Base-by-base conservation (phyloP, 92 coral and sea anemone genomes). In the Zoanthus sansibaricus region DNA sequence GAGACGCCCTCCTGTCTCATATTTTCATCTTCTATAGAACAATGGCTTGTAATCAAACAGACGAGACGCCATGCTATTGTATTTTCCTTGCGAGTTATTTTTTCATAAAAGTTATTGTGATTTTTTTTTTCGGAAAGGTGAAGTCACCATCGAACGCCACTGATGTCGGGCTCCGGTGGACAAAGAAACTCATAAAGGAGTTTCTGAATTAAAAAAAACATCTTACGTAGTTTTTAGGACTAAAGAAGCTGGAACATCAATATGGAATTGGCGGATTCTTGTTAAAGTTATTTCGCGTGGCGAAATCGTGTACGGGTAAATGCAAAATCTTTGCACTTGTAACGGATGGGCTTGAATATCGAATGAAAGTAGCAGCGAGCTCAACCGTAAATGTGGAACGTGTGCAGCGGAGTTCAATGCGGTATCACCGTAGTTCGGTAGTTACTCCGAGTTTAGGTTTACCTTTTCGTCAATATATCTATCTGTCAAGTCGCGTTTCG, bases 241-340 rank as follows among this genome's bases (percentile, higher is more conserved):
- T 69, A 69, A 69, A 69, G 73, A 45, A 69, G 73, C 73, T 31
- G 73, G 10, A 47, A 69, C 73, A 69, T 69, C 73, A 69, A 69
- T 69, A 69, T 69, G 73, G 73, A 69, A 69, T 69, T 69, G 45
- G 73, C 45, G 9, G 73, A 12, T 69, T 18, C 20, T 4, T 2
- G 42, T 37, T 37, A 37, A 37, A 37, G 42, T 37, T 37, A 37
- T 37, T 37, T 37, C 71, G 71, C 20, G 0, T 69, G 20, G 37
- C 9, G 16, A 69, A 30, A 69, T 8, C 73, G 16, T 69, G 45
- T 21, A 3, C 73, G 16, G 73, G 42, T 13, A 31, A 21, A 21
- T 8, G 45, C 16, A 9, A 37, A 37, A 20, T 1, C 30, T 69
- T 69, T 18, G 73, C 73, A 69, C 16, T 69, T 69, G 44, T 18